These are phyloP conservation scores for Semicossyphus pulcher DNA, from an alignment of 2,113 vertebrate genomes.

Conservation along the genomic window DNA sequence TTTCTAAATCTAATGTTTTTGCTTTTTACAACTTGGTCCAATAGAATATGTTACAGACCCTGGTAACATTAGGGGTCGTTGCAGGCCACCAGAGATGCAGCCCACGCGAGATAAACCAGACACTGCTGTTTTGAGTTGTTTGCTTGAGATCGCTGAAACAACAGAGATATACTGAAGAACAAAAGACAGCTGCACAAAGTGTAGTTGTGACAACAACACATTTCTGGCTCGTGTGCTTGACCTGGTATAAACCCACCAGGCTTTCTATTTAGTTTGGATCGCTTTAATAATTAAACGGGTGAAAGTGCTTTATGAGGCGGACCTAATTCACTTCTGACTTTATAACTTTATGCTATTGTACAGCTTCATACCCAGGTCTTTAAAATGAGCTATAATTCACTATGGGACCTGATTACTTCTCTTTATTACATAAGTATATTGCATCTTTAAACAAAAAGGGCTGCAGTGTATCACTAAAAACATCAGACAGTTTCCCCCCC, in stretches of 20 bases:
- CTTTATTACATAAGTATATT: not conserved
- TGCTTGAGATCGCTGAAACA: slow-evolving; percentile 8
- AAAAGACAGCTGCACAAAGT: slow-evolving; percentile 62
- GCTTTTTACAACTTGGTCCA: not conserved
- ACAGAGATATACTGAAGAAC: slow-evolving; percentile 18
- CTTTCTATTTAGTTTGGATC: slow-evolving; percentile 65
- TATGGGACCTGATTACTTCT: not conserved
- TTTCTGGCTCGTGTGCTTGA: slow-evolving; percentile 40
- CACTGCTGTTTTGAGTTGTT: not conserved
- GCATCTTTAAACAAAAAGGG: not conserved
- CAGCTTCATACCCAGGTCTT: not conserved
- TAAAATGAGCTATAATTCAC: not conserved
- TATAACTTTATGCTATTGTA: not conserved
- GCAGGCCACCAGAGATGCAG: not conserved
- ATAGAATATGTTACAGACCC: not conserved
- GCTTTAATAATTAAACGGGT: slow-evolving; percentile 11
- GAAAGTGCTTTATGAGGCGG: not conserved
- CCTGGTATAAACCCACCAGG: slow-evolving; percentile 42
- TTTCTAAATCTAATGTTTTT: too few relatives aligned
- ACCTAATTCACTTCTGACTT: not conserved
- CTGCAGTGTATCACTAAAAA: not conserved
- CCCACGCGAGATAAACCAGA: not conserved
- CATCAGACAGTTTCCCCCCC: too few relatives aligned
- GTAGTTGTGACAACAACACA: slow-evolving; percentile 39
- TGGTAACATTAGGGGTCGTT: not conserved